Base-by-base conservation (phyloP, 2,888 invertebrate genomes). In the Tachina grossa region DNA sequence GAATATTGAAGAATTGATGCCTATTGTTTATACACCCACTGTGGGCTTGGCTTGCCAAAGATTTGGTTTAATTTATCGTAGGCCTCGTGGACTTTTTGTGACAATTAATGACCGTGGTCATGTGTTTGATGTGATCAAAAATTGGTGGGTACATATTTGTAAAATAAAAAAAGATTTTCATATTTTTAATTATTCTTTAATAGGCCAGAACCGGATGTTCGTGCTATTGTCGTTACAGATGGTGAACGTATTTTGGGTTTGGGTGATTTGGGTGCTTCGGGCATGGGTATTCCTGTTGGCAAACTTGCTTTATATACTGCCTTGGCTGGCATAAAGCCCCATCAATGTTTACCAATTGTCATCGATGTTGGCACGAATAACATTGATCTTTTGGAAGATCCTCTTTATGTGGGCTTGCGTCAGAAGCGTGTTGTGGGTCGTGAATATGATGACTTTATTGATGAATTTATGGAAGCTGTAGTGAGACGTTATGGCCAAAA, bases 241-340 rank as follows among this genome's bases (percentile, higher is more conserved):
- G 99, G 99, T 47, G 99, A 99, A 92, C 95, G 99, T 75, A 99
- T 99, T 91, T 94, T 99, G 88, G 99, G 99, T 88, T 94, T 99
- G 55, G 99, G 99, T 8, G 99, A 99, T 92, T 94, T 99, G 69
- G 99, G 99, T 0, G 98, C 98, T 1, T 97, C 97, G 90, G 99
- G 99, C 39, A 96, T 96, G 98, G 99, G 99, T 82, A 99, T 99
- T 89, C 99, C 99, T 0, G 98, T 99, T 11, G 99, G 99, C 31
- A 99, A 99, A 93, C 94, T 99, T 86, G 96, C 99, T 0, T 94
- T 99, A 53, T 99, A 99, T 93, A 99, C 99, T 0, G 99, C 98
- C 0, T 93, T 99, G 87, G 99, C 98, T 31, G 99, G 98, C n/a
- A 98, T 99, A 88, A 97, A 97, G 90, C 99, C 99, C 0, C 96